phyloP scores from a whole-genome alignment of 92 coral and sea anemone genomes.

The Montipora capitata region DNA sequence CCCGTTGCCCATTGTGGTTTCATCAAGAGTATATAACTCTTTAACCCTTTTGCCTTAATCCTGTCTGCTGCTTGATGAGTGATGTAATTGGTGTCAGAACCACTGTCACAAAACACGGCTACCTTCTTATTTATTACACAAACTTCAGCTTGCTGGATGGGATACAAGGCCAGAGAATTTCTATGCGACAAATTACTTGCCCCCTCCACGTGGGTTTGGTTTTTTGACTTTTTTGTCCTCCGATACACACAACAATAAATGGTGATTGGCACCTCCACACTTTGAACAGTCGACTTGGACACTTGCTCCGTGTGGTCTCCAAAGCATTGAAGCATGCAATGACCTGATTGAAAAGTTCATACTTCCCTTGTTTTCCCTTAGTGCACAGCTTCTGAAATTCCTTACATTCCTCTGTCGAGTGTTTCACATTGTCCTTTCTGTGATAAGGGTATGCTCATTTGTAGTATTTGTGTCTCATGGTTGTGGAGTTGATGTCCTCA shows the following conservation, averaged over 20 bases:
- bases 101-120: slow-evolving; percentile 74
- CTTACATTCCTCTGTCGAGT: slow-evolving; percentile 66
- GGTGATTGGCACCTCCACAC: slow-evolving; percentile 76
- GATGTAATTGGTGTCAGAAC: slow-evolving; percentile 78
- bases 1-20: slow-evolving; percentile 76
- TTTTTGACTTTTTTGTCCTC: background rate
- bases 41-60: slow-evolving; percentile 60
- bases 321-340: slow-evolving; percentile 73
- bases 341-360: slow-evolving; percentile 74
- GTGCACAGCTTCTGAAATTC: slow-evolving; percentile 72
- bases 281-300: slow-evolving; percentile 52
- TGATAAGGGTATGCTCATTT: slow-evolving; percentile 29
- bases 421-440: no score
- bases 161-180: slow-evolving; percentile 54
- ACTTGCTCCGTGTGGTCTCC: slow-evolving; percentile 67
- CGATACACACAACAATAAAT: slow-evolving; percentile 59
- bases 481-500: no score
- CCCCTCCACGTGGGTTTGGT: slow-evolving; percentile 27
- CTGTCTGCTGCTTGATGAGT: slow-evolving; percentile 84
- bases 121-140: slow-evolving; percentile 65
- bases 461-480: background rate
- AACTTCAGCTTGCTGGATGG: slow-evolving; percentile 74
- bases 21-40: slow-evolving; percentile 69
- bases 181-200: no score
- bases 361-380: slow-evolving; percentile 62